Conservation (phyloP, 2,888 invertebrate genomes). For the Tuberolachnus salignus region DNA sequence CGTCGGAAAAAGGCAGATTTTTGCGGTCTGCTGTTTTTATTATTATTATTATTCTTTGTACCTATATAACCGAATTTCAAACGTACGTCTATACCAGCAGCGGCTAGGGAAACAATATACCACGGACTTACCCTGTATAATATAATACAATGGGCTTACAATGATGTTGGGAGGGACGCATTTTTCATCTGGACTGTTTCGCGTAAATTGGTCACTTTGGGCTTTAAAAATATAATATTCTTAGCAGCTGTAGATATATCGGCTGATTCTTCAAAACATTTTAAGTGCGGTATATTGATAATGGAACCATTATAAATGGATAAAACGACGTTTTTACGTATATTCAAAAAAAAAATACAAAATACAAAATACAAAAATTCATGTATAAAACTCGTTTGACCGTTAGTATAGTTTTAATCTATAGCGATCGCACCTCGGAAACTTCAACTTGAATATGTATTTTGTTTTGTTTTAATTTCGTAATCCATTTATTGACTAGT, state of each 20-base stretch:
- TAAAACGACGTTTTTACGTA: not conserved
- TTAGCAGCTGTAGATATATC: constrained; percentile 38
- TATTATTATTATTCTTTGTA: constrained; percentile 9
- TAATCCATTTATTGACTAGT: too few species aligned
- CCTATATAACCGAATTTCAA: constrained; percentile 24
- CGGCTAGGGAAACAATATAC: constrained; percentile 38
- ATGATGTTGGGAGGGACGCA: constrained; percentile 22
- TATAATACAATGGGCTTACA: constrained; percentile 27
- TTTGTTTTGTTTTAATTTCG: too few species aligned
- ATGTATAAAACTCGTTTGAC: too few species aligned
- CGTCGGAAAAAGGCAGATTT: constrained; percentile 50
- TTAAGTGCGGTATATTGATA: not conserved
- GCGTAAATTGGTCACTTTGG: constrained; percentile 51
- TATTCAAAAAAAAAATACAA: not conserved
- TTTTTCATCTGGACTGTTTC: constrained; percentile 52
- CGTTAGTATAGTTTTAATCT: too few species aligned
- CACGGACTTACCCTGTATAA: not conserved
- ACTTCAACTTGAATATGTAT: too few species aligned
- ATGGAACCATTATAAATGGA: constrained; percentile 9
- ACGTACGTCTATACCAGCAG: not conserved
- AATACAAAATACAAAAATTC: too few species aligned
- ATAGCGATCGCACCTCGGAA: too few species aligned
- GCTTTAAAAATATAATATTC: constrained; percentile 11
- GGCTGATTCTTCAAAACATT: constrained; percentile 12
- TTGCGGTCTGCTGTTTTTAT: constrained; percentile 45